Base-by-base conservation (phyloP, 2,888 invertebrate genomes). In the Sinhomidia bicolor region DNA sequence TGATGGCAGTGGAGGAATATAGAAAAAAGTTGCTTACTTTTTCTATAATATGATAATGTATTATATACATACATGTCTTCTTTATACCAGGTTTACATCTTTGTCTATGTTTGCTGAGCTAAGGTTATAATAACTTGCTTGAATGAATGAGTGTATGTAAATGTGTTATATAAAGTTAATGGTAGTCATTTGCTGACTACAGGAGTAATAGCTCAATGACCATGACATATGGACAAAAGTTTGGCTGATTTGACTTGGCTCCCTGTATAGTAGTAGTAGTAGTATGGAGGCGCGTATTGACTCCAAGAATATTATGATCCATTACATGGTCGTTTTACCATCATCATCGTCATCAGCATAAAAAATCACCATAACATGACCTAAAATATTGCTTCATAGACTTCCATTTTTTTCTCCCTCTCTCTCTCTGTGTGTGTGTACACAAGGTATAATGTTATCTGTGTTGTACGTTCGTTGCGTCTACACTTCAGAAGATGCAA, bases 311-410 rank as follows among this genome's bases (percentile, higher is more conserved):
- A 68, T 36, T 65, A 87, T 82, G 76, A 82, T 87, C 87, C 87
- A 87, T 87, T 87, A 87, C 74, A 81, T 82, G 87, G 32, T 62
- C 76, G 62, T 80, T 87, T 74, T 62, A 82, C 76, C 60, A 86
- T 86, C 44, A 23, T 71, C 29, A 14, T 71, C 44, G 14, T 41
- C 23, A 44, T 12, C 32, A 65, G 6, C 65, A 62, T 62, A 62
- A 62, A 62, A 44, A 41, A 44, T 71, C 23, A 44, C 23, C 81
- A 82, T 82, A 65, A 79, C 79, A 62, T 85, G 47, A 29, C 41
- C 76, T 85, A 47, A 62, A 85, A 76, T 74, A 71, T 71, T 84
- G 47, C 76, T 84, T 84, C 84, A 76, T 84, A 62, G 44, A 65
- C 51, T 85, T 62, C 60, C 84, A 84, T 68, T 65, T 32, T 1